Evolutionary conservation across 2,888 invertebrate species (phyloP).

Genomic region (Perizoma affinitatum): DNA sequence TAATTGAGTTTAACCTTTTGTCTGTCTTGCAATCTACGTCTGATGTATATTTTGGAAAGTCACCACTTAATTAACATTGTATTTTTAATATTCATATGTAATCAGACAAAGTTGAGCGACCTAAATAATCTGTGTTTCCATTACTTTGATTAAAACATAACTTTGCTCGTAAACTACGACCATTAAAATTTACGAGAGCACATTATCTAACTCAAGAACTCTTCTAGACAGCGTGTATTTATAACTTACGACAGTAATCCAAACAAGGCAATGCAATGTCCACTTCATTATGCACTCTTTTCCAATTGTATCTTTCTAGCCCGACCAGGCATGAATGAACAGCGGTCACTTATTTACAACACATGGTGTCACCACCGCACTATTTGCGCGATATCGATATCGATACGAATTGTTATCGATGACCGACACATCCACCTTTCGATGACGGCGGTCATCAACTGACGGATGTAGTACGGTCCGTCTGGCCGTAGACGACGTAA

Average conservation of each 20-base stretch:
- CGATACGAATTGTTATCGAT: constrained; percentile 49
- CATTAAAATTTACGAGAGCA: constrained; percentile 8
- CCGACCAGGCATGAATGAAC: constrained; percentile 34
- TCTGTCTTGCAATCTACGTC: background rate
- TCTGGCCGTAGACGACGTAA: constrained; percentile 41
- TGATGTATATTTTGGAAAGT: constrained; percentile 13
- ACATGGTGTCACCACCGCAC: constrained; percentile 51
- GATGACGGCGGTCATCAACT: constrained; percentile 53
- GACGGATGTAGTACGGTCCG: constrained; percentile 32
- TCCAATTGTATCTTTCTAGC: constrained; percentile 39
- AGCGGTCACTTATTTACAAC: constrained; percentile 43
- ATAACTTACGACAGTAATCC: constrained; percentile 60
- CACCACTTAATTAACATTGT: background rate
- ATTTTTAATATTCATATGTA: background rate
- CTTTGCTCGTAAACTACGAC: background rate
- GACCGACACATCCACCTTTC: constrained; percentile 50
- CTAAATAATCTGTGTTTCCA: background rate
- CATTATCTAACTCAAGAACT: constrained; percentile 5
- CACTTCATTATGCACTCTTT: constrained; percentile 55
- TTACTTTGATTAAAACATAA: background rate
- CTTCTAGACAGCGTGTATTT: constrained; percentile 3
- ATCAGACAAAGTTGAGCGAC: too few species aligned
- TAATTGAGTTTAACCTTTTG: background rate
- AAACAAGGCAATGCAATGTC: constrained; percentile 55
- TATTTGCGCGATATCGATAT: constrained; percentile 46